Conservation (phyloP, 2,797 vertebrate species). For the Microhierax caerulescens region DNA sequence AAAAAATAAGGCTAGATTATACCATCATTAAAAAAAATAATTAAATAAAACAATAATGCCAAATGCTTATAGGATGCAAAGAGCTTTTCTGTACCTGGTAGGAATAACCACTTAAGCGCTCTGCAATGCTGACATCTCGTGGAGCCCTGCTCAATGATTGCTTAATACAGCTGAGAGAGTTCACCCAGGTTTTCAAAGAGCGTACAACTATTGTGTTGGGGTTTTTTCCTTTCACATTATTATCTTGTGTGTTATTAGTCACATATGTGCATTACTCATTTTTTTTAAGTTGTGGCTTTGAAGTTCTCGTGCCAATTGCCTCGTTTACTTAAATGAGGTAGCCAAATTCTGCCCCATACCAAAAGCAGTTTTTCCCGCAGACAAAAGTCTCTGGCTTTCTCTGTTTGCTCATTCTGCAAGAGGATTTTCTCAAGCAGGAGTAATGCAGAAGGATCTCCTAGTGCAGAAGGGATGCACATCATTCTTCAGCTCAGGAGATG, state of each 20-base stretch:
- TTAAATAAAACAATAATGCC: neutral
- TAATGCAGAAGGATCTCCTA: neutral
- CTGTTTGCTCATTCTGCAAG: neutral
- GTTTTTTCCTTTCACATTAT: neutral
- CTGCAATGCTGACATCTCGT: slow-evolving; percentile 63
- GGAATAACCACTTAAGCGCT: neutral
- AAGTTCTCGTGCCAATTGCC: neutral
- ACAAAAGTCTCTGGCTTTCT: neutral
- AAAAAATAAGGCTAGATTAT: neutral
- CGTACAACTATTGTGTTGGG: neutral
- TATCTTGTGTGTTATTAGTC: neutral
- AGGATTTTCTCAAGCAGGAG: neutral
- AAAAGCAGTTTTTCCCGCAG: neutral
- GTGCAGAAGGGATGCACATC: neutral
- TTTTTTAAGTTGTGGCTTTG: neutral
- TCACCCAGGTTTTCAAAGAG: neutral
- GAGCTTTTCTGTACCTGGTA: neutral
- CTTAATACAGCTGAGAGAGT: neutral
- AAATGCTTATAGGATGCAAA: neutral
- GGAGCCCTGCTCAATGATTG: neutral
- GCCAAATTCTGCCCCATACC: neutral
- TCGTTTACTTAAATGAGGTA: neutral
- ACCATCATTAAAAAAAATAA: neutral
- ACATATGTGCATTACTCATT: neutral
- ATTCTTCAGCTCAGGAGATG: neutral